Conservation (phyloP, 1,140 invertebrate species). For the Nasonia giraulti region DNA sequence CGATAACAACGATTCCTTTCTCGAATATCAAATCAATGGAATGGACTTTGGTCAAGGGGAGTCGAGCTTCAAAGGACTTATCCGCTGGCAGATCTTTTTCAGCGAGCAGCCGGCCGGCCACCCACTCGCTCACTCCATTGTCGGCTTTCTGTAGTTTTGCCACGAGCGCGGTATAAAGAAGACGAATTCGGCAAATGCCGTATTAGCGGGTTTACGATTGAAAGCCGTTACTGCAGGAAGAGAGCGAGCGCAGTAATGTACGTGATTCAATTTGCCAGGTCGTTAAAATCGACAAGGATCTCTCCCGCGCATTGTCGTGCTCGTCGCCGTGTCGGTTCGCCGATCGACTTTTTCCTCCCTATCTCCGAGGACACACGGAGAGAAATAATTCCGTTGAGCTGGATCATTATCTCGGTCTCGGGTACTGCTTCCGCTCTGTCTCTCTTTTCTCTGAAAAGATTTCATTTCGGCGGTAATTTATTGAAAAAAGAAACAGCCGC, state of each 20-base stretch:
- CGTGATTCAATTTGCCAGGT: slow-evolving; percentile 42
- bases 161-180: neutral
- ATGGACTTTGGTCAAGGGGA: slow-evolving; percentile 35
- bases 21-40: slow-evolving; percentile 47
- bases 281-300: slow-evolving; percentile 29
- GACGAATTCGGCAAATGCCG: slow-evolving; percentile 29
- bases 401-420: neutral
- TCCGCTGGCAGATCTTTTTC: slow-evolving; percentile 40
- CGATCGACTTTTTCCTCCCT: neutral
- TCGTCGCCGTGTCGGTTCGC: neutral
- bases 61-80: slow-evolving; percentile 38
- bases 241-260: neutral
- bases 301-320: neutral
- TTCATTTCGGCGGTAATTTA: neutral
- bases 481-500: neutral
- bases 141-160: neutral
- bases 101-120: neutral
- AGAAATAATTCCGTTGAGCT: slow-evolving; percentile 15
- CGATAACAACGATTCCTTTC: slow-evolving; percentile 43
- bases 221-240: neutral
- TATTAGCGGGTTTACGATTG: slow-evolving; percentile 12
- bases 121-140: slow-evolving; percentile 6
- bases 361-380: neutral
- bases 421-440: neutral
- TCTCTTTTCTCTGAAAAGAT: neutral